Conservation (phyloP, 2,113 vertebrate genomes). For the Campylorhamphus procurvoides region DNA sequence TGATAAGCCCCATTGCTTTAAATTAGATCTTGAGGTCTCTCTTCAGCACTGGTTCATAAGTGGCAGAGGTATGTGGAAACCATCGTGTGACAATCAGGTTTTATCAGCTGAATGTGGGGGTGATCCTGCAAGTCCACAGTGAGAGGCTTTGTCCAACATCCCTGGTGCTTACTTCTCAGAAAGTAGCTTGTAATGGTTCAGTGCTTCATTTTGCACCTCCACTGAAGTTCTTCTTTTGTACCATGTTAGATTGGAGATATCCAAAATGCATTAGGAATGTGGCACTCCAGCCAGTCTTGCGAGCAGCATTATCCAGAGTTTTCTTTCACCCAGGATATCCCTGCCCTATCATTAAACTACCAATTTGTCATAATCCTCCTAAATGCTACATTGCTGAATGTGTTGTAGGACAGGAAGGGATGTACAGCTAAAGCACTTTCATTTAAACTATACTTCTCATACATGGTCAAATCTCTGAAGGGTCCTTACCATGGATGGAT, state of each 20-base stretch:
- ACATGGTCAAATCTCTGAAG: constrained; percentile 6
- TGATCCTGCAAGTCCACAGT: background rate
- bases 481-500: constrained; percentile 30
- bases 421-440: background rate
- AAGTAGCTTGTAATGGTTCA: background rate
- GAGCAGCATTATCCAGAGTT: background rate
- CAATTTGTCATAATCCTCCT: background rate
- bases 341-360: background rate
- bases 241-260: background rate
- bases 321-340: background rate
- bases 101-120: background rate
- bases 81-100: background rate
- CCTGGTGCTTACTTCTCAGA: background rate
- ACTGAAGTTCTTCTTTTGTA: background rate
- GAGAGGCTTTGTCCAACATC: background rate
- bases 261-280: background rate
- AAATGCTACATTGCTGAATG: background rate
- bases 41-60: background rate
- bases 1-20: background rate
- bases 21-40: background rate
- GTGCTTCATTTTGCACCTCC: background rate
- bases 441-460: background rate
- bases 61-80: background rate
- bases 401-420: background rate
- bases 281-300: background rate